Evolutionary conservation across 2,888 invertebrate genomes (phyloP).

Genomic region (Plebejus melissa): DNA sequence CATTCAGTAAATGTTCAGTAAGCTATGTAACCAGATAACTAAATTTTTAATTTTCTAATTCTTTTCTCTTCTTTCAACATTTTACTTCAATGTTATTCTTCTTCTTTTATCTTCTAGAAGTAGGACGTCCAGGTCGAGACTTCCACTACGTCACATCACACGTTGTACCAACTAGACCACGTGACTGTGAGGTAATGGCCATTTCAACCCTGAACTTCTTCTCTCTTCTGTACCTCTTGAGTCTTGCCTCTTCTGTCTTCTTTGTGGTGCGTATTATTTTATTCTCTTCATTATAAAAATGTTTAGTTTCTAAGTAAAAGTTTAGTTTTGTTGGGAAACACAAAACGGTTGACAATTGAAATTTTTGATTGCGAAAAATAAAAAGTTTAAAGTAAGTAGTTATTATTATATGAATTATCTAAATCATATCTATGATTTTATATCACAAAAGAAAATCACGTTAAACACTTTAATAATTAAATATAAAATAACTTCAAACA

Average conservation of each 20-base stretch:
- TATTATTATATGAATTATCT: too few species aligned
- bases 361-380: too few species aligned
- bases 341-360: too few species aligned
- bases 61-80: not conserved
- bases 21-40: too few species aligned
- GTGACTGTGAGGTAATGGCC: constrained; percentile 78
- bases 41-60: not conserved
- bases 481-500: too few species aligned
- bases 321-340: too few species aligned
- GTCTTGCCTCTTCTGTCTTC: constrained; percentile 35
- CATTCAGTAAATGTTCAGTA: not conserved
- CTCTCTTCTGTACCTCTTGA: constrained; percentile 39
- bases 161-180: constrained; percentile 72
- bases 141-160: constrained; percentile 79
- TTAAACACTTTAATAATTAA: too few species aligned
- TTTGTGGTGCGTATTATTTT: constrained; percentile 6
- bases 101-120: not conserved
- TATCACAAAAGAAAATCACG: too few species aligned
- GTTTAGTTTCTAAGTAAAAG: too few species aligned
- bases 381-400: too few species aligned
- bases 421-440: too few species aligned
- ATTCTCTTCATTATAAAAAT: not conserved
- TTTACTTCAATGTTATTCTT: not conserved
- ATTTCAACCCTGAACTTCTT: constrained; percentile 69
- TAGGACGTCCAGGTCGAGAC: constrained; percentile 61